phyloP scores from a whole-genome alignment of 2,113 vertebrate genomes.

The Psittacara wagleri region DNA sequence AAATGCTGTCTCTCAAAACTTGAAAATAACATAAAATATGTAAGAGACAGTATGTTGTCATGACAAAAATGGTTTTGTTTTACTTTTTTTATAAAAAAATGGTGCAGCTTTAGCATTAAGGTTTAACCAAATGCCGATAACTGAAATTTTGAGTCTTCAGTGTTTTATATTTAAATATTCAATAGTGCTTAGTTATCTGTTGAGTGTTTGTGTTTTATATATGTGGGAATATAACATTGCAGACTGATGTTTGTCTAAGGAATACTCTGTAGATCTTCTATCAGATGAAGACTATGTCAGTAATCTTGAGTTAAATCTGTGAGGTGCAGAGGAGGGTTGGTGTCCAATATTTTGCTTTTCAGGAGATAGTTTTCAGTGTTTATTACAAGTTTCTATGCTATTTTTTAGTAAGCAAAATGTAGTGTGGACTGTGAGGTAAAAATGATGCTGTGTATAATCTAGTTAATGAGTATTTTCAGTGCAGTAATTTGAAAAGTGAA shows the following conservation, averaged over 20 bases:
- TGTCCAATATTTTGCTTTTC: background rate
- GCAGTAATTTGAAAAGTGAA: slow-evolving; percentile 65
- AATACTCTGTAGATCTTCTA: background rate
- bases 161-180: background rate
- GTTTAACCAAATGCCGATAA: background rate
- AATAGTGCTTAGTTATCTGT: background rate
- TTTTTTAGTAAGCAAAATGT: slow-evolving; percentile 23
- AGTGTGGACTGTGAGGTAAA: slow-evolving; percentile 20
- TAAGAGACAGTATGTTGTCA: background rate
- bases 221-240: background rate
- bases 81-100: background rate
- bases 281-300: background rate
- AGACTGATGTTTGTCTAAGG: background rate
- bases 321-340: background rate
- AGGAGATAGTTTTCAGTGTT: background rate
- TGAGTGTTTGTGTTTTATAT: background rate
- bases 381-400: background rate
- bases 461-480: slow-evolving; percentile 60
- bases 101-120: fast-evolving
- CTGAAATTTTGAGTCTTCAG: background rate
- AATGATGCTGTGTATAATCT: slow-evolving; percentile 32
- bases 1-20: background rate
- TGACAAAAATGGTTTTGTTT: background rate
- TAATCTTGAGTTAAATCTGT: background rate
- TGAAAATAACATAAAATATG: background rate